Evolutionary conservation across 2,888 invertebrate genomes (phyloP).

Genomic region (Harmothoe impar): DNA sequence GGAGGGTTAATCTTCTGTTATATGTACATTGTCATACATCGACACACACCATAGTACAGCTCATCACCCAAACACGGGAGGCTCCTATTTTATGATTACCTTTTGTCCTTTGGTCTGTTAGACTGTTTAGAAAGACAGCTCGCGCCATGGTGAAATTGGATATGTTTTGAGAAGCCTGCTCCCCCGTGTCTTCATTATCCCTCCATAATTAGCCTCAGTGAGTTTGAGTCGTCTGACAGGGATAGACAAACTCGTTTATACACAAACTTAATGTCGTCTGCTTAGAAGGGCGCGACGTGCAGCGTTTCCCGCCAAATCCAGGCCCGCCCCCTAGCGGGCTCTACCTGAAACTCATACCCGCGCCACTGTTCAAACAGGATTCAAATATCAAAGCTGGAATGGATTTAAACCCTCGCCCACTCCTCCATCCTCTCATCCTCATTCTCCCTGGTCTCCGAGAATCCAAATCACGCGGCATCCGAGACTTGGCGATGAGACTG

Average conservation of each 20-base stretch:
- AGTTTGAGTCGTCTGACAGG: not conserved
- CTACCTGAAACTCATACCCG: conserved; percentile 7
- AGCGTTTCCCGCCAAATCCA: conserved; percentile 36
- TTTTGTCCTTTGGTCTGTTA: not conserved
- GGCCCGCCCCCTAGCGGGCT: not conserved
- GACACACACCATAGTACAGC: too few relatives aligned
- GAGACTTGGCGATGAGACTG: conserved; percentile 7
- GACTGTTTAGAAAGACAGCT: not conserved
- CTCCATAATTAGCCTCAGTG: conserved; percentile 20
- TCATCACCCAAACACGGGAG: not conserved
- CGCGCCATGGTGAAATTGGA: not conserved
- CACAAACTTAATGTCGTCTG: not conserved
- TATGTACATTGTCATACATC: not conserved
- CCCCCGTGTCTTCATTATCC: conserved; percentile 19
- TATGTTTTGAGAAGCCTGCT: not conserved
- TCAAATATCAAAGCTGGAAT: conserved; percentile 51
- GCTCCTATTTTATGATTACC: not conserved
- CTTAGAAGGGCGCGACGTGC: not conserved
- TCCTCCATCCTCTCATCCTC: not conserved
- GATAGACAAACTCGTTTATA: conserved; percentile 36
- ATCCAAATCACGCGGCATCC: conserved; percentile 6
- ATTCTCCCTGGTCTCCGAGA: conserved; percentile 13
- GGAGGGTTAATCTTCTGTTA: too few relatives aligned
- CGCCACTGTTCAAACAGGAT: conserved; percentile 23
- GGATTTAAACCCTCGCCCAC: not conserved